Conservation (phyloP, 2,888 invertebrate species). For the Drosophila neutralis region DNA sequence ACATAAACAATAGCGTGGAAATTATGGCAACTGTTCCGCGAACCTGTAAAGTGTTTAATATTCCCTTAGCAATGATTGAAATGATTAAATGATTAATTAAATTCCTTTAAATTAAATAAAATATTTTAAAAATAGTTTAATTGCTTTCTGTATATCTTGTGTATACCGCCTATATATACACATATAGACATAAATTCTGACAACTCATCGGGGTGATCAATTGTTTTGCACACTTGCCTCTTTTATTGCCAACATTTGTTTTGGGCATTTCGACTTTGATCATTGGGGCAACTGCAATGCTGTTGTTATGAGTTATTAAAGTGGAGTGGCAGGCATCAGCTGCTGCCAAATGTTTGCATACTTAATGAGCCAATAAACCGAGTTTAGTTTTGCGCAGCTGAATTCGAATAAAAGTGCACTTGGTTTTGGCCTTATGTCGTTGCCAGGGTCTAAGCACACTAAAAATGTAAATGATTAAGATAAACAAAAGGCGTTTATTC, state of each 20-base stretch:
- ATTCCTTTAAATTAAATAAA: background rate
- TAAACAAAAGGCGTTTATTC: slow-evolving; percentile 9
- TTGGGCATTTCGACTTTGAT: slow-evolving; percentile 34
- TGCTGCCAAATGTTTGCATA: slow-evolving; percentile 62
- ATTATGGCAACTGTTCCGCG: background rate
- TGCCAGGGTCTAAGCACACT: slow-evolving; percentile 20
- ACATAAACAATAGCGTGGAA: background rate
- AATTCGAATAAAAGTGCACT: slow-evolving; percentile 63
- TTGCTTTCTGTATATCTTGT: background rate
- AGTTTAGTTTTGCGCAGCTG: slow-evolving; percentile 52
- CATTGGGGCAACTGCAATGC: slow-evolving; percentile 19
- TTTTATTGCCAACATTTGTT: slow-evolving; percentile 4
- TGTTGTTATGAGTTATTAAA: slow-evolving; percentile 31
- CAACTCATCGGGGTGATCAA: background rate
- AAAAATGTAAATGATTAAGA: slow-evolving; percentile 21
- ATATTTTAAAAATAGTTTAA: background rate
- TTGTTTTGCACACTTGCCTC: slow-evolving; percentile 1
- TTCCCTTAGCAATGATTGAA: background rate
- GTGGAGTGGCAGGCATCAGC: slow-evolving; percentile 1
- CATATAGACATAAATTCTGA: background rate
- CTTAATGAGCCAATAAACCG: slow-evolving; percentile 73
- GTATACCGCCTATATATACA: background rate
- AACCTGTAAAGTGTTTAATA: background rate
- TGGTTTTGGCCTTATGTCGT: slow-evolving; percentile 28
- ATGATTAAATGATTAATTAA: too few relatives aligned